Evolutionary conservation across 2,113 vertebrate species (phyloP), one percentile per base, ranked within the genome.

Genomic region (Oenanthe melanoleuca): DNA sequence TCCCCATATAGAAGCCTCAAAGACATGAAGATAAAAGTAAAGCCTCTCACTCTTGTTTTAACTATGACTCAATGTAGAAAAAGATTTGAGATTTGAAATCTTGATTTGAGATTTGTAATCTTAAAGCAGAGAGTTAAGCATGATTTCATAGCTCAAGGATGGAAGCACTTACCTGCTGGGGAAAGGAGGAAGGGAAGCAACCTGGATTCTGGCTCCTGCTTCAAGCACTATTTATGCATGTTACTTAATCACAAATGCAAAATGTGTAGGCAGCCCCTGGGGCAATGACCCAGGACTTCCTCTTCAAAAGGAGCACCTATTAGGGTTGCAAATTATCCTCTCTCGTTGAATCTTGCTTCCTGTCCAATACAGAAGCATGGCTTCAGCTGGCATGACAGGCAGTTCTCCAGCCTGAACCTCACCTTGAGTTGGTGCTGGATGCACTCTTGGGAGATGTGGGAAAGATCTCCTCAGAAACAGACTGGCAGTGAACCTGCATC

Each of bases 301-400:
- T 95, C 88, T 93, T 96, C 71, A 86, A 93, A 96, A 93, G 88
- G 21, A 90, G 38, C 34, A 80, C 25, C 79, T 85, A 90, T 97
- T 94, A 95, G 42, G 33, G 34, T 96, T 96, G 96, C 94, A 97
- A 97, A 97, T 94, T 82, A 90, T 59, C 33, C 55, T 86, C 50
- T 82, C 67, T 86, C 64, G 16, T 34, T 90, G 67, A 86, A 88
- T 88, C 55, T 93, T 92, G 33, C 59, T 93, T 93, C 79, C 59
- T 88, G 19, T 77, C 59, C 42, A 50, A 5, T 42, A 59, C 4
- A 69, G 81, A 93, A 82, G 37, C 77, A 69, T 86, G 71, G 44
- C 71, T 90, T 57, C 71, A 88, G 34, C 29, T 59, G 38, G 29
- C 42, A 55, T 55, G 31, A 80, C 66, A 89, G 80, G 64, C 49